phyloP scores from a whole-genome alignment of 2,113 vertebrate genomes.

The Pseudonaja textilis region DNA sequence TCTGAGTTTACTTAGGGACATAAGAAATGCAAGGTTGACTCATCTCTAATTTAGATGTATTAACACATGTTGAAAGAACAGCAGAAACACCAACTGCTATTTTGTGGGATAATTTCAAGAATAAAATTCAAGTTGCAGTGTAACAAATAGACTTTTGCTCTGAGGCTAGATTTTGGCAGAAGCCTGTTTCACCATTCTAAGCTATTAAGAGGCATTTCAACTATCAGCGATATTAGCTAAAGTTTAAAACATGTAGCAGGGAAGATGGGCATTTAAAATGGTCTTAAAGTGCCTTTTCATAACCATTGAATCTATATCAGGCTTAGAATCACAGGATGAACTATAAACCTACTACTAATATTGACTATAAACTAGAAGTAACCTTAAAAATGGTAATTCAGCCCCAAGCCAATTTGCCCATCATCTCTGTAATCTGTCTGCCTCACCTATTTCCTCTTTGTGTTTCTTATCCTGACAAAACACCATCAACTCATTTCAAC shows the following conservation, averaged over 20 bases:
- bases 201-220: neutral
- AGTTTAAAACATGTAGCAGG: neutral
- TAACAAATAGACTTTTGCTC: neutral
- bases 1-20: neutral
- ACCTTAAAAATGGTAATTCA: neutral
- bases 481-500: neutral
- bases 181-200: neutral
- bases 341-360: neutral
- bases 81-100: neutral
- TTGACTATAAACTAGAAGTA: neutral
- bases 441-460: neutral
- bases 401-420: neutral
- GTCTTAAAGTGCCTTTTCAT: neutral
- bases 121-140: neutral
- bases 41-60: neutral
- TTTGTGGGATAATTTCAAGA: neutral
- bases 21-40: neutral
- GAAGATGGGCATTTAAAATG: neutral
- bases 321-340: neutral
- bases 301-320: neutral
- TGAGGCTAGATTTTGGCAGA: neutral
- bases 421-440: neutral
- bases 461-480: neutral
- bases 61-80: rapidly evolving
- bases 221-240: slow-evolving; percentile 8